Evolutionary conservation across 2,113 vertebrate genomes (phyloP).

Genomic region (Trachemys scripta): DNA sequence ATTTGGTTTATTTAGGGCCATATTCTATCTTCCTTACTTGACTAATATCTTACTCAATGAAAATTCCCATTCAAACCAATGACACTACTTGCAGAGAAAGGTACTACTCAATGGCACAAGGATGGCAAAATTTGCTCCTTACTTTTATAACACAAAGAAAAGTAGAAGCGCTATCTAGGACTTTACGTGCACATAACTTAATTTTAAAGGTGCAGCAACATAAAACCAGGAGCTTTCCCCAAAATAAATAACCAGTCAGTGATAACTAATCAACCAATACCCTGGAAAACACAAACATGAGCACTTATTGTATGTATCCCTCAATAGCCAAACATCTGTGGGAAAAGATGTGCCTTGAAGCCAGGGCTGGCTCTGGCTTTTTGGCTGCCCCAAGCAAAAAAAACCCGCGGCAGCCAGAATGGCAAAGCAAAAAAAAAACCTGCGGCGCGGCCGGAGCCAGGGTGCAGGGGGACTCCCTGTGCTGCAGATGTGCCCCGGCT

Average conservation of each 20-base stretch:
- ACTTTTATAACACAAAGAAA: neutral
- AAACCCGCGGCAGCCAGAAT: too few species aligned
- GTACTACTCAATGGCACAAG: neutral
- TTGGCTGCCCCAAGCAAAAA: too few species aligned
- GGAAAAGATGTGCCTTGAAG: neutral
- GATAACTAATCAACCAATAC: neutral
- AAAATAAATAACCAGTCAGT: neutral
- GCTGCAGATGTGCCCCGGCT: too few species aligned
- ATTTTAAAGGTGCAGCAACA: neutral
- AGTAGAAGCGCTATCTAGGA: neutral
- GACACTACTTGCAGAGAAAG: slow-evolving; percentile 30
- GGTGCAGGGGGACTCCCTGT: too few species aligned
- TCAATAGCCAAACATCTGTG: neutral
- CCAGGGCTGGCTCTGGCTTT: too few species aligned
- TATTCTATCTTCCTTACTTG: slow-evolving; percentile 19
- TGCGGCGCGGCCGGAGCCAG: too few species aligned
- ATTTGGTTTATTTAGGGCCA: neutral
- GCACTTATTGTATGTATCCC: neutral
- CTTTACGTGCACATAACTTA: neutral
- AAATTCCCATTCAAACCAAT: slow-evolving; percentile 40
- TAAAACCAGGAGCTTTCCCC: neutral
- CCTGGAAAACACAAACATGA: neutral
- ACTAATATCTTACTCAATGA: slow-evolving; percentile 11
- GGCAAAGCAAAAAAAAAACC: too few species aligned
- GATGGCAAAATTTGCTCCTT: neutral